phyloP scores from a whole-genome alignment of 2,888 invertebrate genomes.

The Phasia obesa region DNA sequence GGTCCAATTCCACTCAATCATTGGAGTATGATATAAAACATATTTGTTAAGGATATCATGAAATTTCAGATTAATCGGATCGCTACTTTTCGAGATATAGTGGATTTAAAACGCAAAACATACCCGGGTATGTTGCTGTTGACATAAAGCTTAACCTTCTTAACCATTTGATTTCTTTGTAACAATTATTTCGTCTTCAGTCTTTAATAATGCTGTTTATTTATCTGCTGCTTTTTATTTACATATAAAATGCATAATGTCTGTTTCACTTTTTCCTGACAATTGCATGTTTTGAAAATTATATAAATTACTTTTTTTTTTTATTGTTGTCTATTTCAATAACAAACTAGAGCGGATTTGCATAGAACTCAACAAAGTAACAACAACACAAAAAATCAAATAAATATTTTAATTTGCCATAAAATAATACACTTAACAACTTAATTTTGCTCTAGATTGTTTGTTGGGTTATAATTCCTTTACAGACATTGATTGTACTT shows the following conservation, averaged over 20 bases:
- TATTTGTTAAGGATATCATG: too few species aligned
- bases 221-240: constrained; percentile 23
- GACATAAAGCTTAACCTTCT: too few species aligned
- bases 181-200: constrained; percentile 2
- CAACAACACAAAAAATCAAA: background rate
- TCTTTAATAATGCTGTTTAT: constrained; percentile 22
- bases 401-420: constrained; percentile 14
- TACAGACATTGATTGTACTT: background rate
- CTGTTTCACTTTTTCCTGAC: constrained; percentile 22
- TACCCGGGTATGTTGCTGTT: too few species aligned
- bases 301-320: constrained; percentile 20
- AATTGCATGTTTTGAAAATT: constrained; percentile 41
- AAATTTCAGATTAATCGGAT: too few species aligned
- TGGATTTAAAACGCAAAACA: too few species aligned
- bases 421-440: constrained; percentile 7
- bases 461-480: constrained; percentile 27
- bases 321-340: constrained; percentile 43
- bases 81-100: too few species aligned
- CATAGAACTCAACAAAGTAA: constrained; percentile 23
- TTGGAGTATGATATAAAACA: too few species aligned
- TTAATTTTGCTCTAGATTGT: background rate
- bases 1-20: too few species aligned
- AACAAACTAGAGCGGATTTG: constrained; percentile 59
- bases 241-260: background rate
- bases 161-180: background rate